Evolutionary conservation across 2,888 invertebrate species (phyloP).

Genomic region (Andrena bicolor): DNA sequence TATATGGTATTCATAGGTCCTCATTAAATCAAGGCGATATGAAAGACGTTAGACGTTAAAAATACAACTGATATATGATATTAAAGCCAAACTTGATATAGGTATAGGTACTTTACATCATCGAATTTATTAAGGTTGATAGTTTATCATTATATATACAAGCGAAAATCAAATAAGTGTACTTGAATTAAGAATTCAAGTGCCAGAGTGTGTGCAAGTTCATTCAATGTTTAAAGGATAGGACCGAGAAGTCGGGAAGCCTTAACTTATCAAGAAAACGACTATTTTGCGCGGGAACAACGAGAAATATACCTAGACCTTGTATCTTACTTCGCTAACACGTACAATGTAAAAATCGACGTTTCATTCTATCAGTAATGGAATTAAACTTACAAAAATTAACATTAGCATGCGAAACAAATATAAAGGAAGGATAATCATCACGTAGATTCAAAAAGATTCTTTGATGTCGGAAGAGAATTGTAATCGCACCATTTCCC

Average conservation of each 20-base stretch:
- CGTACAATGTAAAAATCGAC: conserved; percentile 1
- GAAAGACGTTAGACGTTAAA: too few species aligned
- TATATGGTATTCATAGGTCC: neutral
- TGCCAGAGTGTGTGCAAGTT: too few species aligned
- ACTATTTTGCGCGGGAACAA: neutral
- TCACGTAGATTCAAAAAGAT: neutral
- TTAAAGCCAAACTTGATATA: too few species aligned
- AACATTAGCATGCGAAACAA: neutral
- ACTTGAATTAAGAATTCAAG: too few species aligned
- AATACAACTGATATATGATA: too few species aligned
- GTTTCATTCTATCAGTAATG: neutral
- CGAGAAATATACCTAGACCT: neutral
- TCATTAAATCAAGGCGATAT: too few species aligned
- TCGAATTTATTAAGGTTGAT: too few species aligned
- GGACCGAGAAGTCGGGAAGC: neutral
- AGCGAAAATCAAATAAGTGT: too few species aligned
- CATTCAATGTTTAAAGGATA: too few species aligned
- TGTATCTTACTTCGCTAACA: neutral
- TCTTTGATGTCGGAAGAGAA: neutral
- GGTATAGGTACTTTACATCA: too few species aligned
- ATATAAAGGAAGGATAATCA: neutral
- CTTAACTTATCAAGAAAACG: neutral
- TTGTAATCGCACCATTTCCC: neutral
- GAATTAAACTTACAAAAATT: neutral
- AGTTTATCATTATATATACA: too few species aligned